Conservation (phyloP, 2,797 vertebrate species). For the Choloepus didactylus region DNA sequence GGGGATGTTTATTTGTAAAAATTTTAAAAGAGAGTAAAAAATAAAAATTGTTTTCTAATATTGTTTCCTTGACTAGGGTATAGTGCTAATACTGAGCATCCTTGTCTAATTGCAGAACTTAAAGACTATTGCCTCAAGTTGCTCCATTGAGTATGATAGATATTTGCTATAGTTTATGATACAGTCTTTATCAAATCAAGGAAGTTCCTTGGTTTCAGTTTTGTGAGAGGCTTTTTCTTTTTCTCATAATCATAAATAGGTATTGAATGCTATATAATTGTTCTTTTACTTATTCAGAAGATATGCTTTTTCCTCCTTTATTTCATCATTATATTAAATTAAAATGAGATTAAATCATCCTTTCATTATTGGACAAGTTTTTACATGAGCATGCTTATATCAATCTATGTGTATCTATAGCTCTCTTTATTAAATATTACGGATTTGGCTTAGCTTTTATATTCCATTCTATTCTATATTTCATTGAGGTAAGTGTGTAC, state of each 20-base stretch:
- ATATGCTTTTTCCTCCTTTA: neutral
- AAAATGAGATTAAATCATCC: neutral
- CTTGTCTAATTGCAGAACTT: neutral
- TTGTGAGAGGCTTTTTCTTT: constrained; percentile 5
- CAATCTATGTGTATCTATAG: neutral
- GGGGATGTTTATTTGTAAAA: too few relatives aligned
- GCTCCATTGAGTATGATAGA: neutral
- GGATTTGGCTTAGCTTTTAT: constrained; percentile 24
- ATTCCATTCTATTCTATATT: neutral
- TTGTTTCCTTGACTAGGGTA: neutral
- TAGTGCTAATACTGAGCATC: neutral
- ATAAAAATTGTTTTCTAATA: neutral
- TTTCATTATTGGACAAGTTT: constrained; percentile 24
- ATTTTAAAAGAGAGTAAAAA: too few relatives aligned
- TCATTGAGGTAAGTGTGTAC: neutral
- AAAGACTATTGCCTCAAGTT: neutral
- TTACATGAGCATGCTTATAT: neutral
- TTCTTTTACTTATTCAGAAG: neutral
- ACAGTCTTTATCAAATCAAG: neutral
- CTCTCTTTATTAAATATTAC: neutral
- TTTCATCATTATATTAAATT: neutral
- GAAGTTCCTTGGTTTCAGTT: neutral
- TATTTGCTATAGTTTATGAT: neutral
- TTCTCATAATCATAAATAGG: neutral
- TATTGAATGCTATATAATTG: neutral